Evolutionary conservation across 1,140 invertebrate species (phyloP), one percentile per base, ranked within the genome.

Genomic region (Drosophila kanapiae): DNA sequence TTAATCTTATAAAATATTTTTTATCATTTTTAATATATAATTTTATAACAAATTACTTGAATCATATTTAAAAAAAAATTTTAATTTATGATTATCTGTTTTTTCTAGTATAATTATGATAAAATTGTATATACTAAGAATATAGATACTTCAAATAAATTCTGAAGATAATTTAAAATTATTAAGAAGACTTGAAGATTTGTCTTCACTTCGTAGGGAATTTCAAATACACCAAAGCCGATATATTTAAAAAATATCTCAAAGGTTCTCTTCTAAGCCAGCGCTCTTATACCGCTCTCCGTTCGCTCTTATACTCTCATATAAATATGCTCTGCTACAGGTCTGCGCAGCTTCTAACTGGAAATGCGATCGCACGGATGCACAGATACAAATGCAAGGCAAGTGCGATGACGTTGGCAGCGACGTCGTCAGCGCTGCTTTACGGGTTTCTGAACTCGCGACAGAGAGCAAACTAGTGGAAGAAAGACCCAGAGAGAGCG

Each of bases 371-470:
- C 75, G n/a, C 29, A 54, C 48, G 37, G 65, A 68, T 68, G 48
- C 58, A 48, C 62, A 51, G 60, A 69, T 69, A 69, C 65, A 69
- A 69, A 43, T 67, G 37, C 65, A 43, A 23, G 53, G 61, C 71
- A 76, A 77, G 75, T 75, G 74, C 53, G 62, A 51, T 75, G 75
- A 56, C 68, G 68, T 29, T 47, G 58, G 37, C 65, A 58, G 48
- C 16, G 48, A 48, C 63, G 72, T 60, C 51, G 68, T 48, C 72
- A 64, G 72, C 81, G 77, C 84, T 80, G 83, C 72, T 70, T 75
- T 86, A 65, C 78, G 85, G 77, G 84, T 87, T 65, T 72, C 80
- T 78, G 75, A 78, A 78, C 76, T 78, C 75, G 62, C 18, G 48
- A 48, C 47, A 59, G 54, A 45, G 58, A 53, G 10, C 16, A 27